phyloP scores from a whole-genome alignment of 1,140 invertebrate species.

The Temnothorax curvispinosus region DNA sequence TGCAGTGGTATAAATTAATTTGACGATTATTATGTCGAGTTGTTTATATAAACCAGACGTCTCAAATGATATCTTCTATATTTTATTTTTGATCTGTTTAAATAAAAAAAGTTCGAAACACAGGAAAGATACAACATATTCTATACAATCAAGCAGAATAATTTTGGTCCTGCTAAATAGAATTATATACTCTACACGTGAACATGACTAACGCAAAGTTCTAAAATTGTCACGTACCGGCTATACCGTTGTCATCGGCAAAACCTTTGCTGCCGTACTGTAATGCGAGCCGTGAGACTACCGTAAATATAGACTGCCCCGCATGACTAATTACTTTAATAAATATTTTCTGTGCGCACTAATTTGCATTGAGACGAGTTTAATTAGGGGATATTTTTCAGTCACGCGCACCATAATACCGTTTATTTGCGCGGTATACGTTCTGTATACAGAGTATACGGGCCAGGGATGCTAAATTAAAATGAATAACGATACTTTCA shows the following conservation, averaged over 20 bases:
- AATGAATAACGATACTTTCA: conserved; percentile 11
- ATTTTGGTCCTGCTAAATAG: neutral
- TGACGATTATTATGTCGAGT: neutral
- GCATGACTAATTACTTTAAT: conserved; percentile 57
- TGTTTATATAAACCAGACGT: neutral
- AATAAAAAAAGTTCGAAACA: neutral
- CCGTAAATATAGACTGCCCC: conserved; percentile 49
- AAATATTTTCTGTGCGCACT: conserved; percentile 54
- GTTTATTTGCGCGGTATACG: conserved; percentile 34
- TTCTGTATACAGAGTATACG: neutral
- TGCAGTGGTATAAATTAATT: neutral
- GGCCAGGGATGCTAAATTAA: conserved; percentile 30
- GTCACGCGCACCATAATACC: conserved; percentile 19
- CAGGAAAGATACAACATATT: neutral
- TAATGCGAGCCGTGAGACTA: conserved; percentile 39
- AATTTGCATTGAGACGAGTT: conserved; percentile 60
- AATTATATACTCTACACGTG: neutral
- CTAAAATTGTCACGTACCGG: conserved; percentile 46
- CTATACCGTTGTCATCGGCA: conserved; percentile 29
- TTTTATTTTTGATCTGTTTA: neutral
- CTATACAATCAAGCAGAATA: neutral
- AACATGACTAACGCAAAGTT: conserved; percentile 24
- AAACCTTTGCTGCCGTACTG: conserved; percentile 17
- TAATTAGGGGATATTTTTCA: conserved; percentile 61
- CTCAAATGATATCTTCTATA: neutral